Base-by-base conservation (phyloP, 1,140 invertebrate species). In the Mylabris phalerata region DNA sequence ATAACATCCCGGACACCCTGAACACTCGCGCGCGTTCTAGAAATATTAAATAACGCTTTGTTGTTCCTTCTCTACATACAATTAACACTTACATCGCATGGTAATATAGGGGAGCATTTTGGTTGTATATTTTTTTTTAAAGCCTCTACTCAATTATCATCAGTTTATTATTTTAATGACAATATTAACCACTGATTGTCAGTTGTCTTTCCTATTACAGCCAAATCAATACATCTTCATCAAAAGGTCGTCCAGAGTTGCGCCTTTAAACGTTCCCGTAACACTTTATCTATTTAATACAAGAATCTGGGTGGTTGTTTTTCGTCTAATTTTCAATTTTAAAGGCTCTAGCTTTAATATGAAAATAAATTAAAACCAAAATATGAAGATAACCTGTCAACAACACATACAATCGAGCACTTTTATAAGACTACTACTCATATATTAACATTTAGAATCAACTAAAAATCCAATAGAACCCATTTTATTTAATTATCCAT, bases 1-100 rank as follows among this genome's bases (percentile, higher is more conserved):
- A 71, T 71, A 69, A 55, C 65, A 67, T 68, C 57, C 59, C 61
- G 59, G 32, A 32, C 32, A 32, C 50, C 48, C 48, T 44, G 46
- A 19, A 67, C 65, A 70, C 67, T 70, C 67, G 65, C 67, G 68
- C 48, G 48, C 58, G 62, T 32, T 40, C 41, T 11, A 42, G 47
- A 47, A 55, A 55, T 27, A 47, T 24, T 47, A 10, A 25, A 9
- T 13, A 24, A 10, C 13, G 45, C 19, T 11, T 45, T 42, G 4
- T 4, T 32, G 4, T 32, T 32, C 27, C 51, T 56, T 59, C 39
- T 59, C 55, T 65, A 67, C 56, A 59, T 64, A 66, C 59, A 61
- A 64, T 50, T 59, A 67, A 61, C 68, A 72, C 71, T 72, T 71
- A 71, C 71, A 70, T 72, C 69, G 63, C 49, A 68, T 64, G 60